These are phyloP conservation scores for Brachionichthys hirsutus DNA, from an alignment of 2,113 vertebrate species.

Conservation along the genomic window DNA sequence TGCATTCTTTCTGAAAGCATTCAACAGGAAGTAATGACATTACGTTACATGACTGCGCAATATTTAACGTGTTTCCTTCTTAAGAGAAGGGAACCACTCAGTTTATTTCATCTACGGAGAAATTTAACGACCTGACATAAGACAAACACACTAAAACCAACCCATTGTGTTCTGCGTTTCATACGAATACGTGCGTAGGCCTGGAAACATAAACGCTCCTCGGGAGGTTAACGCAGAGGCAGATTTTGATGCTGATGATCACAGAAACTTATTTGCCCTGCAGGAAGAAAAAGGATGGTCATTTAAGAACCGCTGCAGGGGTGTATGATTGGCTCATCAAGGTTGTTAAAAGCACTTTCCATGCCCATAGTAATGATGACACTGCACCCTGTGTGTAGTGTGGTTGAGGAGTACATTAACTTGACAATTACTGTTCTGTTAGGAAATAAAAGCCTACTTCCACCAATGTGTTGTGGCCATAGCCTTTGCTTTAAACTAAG, in stretches of 20 bases:
- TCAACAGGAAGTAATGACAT: constrained; percentile 41
- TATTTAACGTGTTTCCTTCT: constrained; percentile 44
- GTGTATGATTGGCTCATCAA: constrained; percentile 18
- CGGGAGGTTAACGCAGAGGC: constrained; percentile 18
- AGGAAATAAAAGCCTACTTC: constrained; percentile 54
- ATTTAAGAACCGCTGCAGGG: constrained; percentile 12
- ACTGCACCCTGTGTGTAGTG: constrained; percentile 25
- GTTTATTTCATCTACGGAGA: constrained; percentile 42
- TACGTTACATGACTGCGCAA: constrained; percentile 49
- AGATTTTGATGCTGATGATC: constrained; percentile 32
- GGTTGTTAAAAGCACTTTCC: constrained; percentile 40
- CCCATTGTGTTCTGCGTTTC: constrained; percentile 22
- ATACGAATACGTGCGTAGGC: constrained; percentile 7
- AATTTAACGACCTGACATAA: constrained; percentile 25
- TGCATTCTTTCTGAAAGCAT: constrained; percentile 45
- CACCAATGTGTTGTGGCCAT: constrained; percentile 24
- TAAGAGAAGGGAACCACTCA: constrained; percentile 15
- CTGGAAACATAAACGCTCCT: constrained; percentile 9
- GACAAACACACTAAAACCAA: constrained; percentile 4
- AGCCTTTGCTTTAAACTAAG: constrained; percentile 38
- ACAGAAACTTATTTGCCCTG: constrained; percentile 27
- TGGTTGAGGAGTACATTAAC: constrained; percentile 44
- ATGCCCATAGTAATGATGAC: constrained; percentile 22
- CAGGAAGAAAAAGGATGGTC: constrained; percentile 16
- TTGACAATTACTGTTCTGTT: constrained; percentile 41